Percentiles rank a stretch among this genome's conserved stretches.
These are phyloP conservation scores for Agriopis leucophaearia DNA, from an alignment of 2,888 invertebrate genomes.

Conservation along the genomic window DNA sequence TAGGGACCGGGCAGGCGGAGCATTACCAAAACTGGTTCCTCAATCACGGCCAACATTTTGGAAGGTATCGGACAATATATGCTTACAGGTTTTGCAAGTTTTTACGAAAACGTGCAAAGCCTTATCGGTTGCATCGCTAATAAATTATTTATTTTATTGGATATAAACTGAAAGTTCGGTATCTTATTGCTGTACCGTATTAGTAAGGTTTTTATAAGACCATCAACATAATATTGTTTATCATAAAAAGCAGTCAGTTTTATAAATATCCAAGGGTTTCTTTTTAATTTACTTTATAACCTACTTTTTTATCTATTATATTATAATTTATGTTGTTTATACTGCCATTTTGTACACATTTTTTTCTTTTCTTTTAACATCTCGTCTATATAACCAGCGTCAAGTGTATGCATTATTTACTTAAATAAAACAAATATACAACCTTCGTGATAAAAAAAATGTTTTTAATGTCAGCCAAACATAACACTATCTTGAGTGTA, in stretches of 20 bases:
- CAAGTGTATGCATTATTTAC: neutral
- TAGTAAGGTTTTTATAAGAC: too few species aligned
- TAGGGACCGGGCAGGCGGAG: constrained; percentile 4
- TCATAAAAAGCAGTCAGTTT: too few species aligned
- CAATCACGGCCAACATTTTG: constrained; percentile 18
- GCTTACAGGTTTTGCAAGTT: constrained; percentile 20
- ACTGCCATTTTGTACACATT: too few species aligned
- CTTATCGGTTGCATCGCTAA: neutral
- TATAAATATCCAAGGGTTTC: too few species aligned
- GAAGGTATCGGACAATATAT: constrained; percentile 9
- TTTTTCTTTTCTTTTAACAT: neutral
- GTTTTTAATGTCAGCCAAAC: neutral
- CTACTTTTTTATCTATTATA: too few species aligned
- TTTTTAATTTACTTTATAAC: too few species aligned
- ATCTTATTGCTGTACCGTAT: neutral
- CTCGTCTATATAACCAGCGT: too few species aligned
- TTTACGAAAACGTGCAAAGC: neutral
- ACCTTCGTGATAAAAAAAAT: constrained; percentile 1
- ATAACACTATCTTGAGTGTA: neutral
- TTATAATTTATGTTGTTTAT: too few species aligned
- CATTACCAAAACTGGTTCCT: constrained; percentile 26
- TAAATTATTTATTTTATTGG: constrained; percentile 10
- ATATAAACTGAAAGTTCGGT: neutral
- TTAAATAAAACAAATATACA: neutral
- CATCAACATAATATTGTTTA: too few species aligned